These are phyloP conservation scores for Microcebus ravelobensis DNA, from an alignment of 2,113 vertebrate genomes.

Conservation along the genomic window DNA sequence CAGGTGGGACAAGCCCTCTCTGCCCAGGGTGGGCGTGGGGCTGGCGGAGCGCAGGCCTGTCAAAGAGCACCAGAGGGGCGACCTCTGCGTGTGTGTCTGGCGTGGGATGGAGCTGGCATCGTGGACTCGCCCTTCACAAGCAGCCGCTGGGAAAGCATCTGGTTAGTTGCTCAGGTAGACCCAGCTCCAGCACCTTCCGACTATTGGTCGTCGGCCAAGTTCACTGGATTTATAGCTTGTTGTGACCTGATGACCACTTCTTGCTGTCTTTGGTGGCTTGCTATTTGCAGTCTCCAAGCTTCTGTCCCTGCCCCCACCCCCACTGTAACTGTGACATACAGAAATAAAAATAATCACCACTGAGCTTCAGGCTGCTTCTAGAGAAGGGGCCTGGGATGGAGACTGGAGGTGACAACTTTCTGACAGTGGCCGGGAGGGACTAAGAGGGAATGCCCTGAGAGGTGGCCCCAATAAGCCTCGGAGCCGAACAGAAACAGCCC, in stretches of 20 bases:
- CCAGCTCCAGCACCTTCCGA: neutral
- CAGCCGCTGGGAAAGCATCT: neutral
- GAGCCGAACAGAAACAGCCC: neutral
- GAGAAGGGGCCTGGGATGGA: neutral
- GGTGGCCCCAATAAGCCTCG: neutral
- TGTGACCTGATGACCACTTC: neutral
- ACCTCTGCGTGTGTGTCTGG: neutral
- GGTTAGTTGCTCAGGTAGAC: neutral
- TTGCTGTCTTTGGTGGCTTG: neutral
- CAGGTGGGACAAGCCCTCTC: neutral
- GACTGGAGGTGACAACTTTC: neutral
- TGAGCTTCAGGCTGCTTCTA: neutral
- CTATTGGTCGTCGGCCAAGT: neutral
- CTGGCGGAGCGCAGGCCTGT: neutral
- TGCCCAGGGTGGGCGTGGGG: neutral
- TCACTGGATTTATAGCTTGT: neutral
- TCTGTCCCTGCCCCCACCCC: fast-evolving
- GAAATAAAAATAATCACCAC: neutral
- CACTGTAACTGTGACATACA: neutral
- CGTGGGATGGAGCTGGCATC: fast-evolving
- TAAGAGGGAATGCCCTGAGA: neutral
- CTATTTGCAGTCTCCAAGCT: neutral
- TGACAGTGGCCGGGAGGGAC: neutral
- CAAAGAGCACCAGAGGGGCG: neutral
- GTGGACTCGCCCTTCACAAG: neutral